Evolutionary conservation across 2,888 invertebrate genomes (phyloP), one percentile per base, ranked within the genome.

Genomic region (Eupithecia abbreviata): DNA sequence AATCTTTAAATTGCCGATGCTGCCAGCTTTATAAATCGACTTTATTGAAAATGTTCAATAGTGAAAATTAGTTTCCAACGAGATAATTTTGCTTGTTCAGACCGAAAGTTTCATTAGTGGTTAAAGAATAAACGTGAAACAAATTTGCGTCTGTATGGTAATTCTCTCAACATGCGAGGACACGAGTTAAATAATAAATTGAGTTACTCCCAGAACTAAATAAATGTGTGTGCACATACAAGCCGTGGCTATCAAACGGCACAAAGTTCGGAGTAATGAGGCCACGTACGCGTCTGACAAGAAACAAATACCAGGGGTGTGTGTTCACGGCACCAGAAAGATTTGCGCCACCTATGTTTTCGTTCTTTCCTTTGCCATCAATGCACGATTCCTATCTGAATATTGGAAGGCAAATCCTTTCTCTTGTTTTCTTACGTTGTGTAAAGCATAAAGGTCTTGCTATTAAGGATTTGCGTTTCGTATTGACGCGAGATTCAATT

Each of bases 271-370:
- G 49, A 79, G 87, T 90, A 92, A 91, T 90, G 90, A 89, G 89
- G 86, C 84, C 91, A 92, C 91, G 91, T 90, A 85, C 84, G 73
- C 78, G 79, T 78, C 82, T 85, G 90, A 89, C 91, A 90, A 86
- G 89, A 86, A 89, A 91, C 90, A 90, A 91, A 91, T 90, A 89
- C 85, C 79, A 81, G 85, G 83, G 84, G 85, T 86, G 86, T 86
- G 86, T 86, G 87, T 83, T 85, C 86, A 82, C 84, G 83, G 84
- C 85, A 82, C 83, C 85, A 82, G 84, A 82, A 82, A 87, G 85
- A 88, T 87, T 89, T 84, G 82, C 83, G 81, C 86, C 84, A 86
- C 84, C 85, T 85, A 82, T 85, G 82, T 84, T 83, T 82, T 81
- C 80, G 80, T 82, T 83, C 82, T 80, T 82, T 84, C 78, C 86